phyloP scores from a whole-genome alignment of 2,888 invertebrate genomes.

The Auanema freiburgensis region DNA sequence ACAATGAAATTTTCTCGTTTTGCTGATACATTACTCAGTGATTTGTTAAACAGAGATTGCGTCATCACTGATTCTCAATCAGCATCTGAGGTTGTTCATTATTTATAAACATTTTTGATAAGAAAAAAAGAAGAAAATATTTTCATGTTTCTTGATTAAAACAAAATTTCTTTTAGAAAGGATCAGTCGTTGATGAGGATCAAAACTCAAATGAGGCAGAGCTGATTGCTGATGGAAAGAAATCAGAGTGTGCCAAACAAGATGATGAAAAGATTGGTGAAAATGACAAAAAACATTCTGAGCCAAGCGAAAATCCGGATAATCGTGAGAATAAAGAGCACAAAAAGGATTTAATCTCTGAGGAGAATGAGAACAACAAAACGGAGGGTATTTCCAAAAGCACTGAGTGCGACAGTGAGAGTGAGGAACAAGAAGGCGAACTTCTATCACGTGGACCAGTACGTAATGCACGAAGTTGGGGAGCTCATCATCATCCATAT shows the following conservation, averaged over 20 bases:
- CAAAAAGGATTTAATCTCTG: constrained; percentile 22
- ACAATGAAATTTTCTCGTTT: constrained; percentile 57
- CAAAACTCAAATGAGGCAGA: constrained; percentile 1
- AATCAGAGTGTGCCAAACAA: constrained; percentile 25
- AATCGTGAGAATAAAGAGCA: constrained; percentile 15
- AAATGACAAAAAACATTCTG: constrained; percentile 10
- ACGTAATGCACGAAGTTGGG: constrained; percentile 30
- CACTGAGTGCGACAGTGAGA: constrained; percentile 19
- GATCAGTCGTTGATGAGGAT: background rate
- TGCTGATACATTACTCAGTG: constrained; percentile 50
- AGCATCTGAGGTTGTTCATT: background rate
- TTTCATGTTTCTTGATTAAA: background rate
- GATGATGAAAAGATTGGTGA: constrained; percentile 26
- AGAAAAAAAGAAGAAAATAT: too few species aligned
- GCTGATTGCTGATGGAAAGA: background rate
- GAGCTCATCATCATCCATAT: constrained; percentile 38
- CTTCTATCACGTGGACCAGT: constrained; percentile 61
- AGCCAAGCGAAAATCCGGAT: constrained; percentile 11
- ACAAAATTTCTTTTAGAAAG: background rate
- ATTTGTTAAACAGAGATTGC: constrained; percentile 40
- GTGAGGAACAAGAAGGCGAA: constrained; percentile 36
- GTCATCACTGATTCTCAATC: background rate
- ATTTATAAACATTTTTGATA: background rate
- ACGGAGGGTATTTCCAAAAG: constrained; percentile 12
- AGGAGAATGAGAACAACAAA: constrained; percentile 25